Conservation (phyloP, 2,888 invertebrate genomes). For the Epirrhoe tristata region DNA sequence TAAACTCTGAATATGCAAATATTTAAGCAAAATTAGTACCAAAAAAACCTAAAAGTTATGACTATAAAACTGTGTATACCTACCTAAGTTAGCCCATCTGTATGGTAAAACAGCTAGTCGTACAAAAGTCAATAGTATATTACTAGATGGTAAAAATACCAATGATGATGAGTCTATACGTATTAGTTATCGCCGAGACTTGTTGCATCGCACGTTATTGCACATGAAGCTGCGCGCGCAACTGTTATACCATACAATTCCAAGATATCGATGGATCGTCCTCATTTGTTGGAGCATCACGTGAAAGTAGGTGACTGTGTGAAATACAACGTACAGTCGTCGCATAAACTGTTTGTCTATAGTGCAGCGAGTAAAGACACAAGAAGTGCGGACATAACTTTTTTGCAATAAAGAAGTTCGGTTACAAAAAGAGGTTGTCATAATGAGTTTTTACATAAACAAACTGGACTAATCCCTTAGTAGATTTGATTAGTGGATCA, state of each 20-base stretch:
- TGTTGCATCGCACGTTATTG: slow-evolving; percentile 27
- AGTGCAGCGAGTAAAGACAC: background rate
- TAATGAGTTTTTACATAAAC: background rate
- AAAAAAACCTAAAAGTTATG: no score
- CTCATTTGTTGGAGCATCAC: slow-evolving; percentile 53
- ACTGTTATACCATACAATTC: slow-evolving; percentile 17
- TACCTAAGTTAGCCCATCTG: no score
- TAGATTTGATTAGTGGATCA: no score
- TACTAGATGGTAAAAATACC: no score
- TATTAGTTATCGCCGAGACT: background rate
- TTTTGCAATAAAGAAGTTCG: background rate
- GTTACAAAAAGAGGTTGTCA: background rate
- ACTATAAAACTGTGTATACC: no score
- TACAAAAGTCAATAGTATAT: no score
- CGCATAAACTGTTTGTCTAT: background rate
- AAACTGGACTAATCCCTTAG: no score
- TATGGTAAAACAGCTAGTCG: no score
- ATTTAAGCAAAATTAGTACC: no score
- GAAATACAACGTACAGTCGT: slow-evolving; percentile 36
- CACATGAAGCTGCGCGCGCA: slow-evolving; percentile 35
- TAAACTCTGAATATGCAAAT: no score
- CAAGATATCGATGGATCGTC: slow-evolving; percentile 35
- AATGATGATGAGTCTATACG: background rate
- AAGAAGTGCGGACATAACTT: background rate
- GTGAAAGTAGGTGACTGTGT: slow-evolving; percentile 55